Evolutionary conservation across 2,797 vertebrate genomes (phyloP).

Genomic region (Pogonophryne albipinna): DNA sequence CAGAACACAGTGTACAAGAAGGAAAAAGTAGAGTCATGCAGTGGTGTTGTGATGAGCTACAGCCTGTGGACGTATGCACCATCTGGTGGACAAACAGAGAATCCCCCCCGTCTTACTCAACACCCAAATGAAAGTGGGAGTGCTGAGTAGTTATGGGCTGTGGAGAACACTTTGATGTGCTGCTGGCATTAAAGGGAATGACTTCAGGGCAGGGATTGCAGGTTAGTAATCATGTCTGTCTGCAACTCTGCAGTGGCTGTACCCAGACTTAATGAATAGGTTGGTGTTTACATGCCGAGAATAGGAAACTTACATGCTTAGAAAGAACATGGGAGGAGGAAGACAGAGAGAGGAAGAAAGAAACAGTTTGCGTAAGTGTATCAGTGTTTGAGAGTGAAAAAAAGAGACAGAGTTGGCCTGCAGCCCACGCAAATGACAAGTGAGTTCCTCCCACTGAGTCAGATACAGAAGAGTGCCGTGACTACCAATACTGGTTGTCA

Average conservation of each 20-base stretch:
- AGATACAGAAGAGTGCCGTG: slow-evolving; percentile 69
- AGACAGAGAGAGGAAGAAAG: slow-evolving; percentile 36
- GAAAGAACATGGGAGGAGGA: slow-evolving; percentile 24
- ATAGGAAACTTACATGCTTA: slow-evolving; percentile 43
- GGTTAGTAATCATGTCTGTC: slow-evolving; percentile 73
- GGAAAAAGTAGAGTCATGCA: slow-evolving; percentile 64
- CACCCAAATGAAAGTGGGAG: slow-evolving; percentile 26
- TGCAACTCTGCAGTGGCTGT: slow-evolving; percentile 55
- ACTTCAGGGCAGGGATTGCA: slow-evolving; percentile 56
- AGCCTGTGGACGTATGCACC: slow-evolving; percentile 60
- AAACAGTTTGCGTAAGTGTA: slow-evolving; percentile 28
- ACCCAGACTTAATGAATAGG: slow-evolving; percentile 66
- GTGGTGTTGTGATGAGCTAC: slow-evolving; percentile 42
- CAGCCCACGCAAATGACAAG: slow-evolving; percentile 72
- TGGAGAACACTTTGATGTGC: slow-evolving; percentile 46
- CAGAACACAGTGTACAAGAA: slow-evolving; percentile 75
- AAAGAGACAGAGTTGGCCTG: slow-evolving; percentile 57
- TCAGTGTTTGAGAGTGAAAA: slow-evolving; percentile 49
- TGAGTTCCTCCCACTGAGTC: slow-evolving; percentile 71
- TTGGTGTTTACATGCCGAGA: slow-evolving; percentile 64
- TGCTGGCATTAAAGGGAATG: slow-evolving; percentile 58
- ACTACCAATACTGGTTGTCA: slow-evolving; percentile 77
- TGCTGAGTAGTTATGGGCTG: slow-evolving; percentile 34
- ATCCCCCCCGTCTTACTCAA: neutral
- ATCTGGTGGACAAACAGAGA: slow-evolving; percentile 69